Percentiles rank a stretch among this genome's conserved stretches.
Conservation (phyloP, 2,797 vertebrate genomes). For the Coccyzus lansbergi region DNA sequence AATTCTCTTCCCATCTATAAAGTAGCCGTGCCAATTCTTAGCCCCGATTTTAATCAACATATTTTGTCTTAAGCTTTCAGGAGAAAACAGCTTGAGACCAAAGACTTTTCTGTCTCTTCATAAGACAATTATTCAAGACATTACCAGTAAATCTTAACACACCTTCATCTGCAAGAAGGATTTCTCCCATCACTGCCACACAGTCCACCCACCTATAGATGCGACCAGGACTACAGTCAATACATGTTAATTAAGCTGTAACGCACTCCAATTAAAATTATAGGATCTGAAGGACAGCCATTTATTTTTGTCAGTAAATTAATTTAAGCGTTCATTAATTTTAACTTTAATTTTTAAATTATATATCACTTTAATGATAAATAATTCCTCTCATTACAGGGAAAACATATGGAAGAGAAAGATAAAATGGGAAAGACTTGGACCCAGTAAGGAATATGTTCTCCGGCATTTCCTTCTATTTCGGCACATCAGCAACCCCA, state of each 20-base stretch:
- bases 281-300: conserved; percentile 43
- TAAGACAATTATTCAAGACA: not conserved
- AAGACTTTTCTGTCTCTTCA: not conserved
- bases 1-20: conserved; percentile 7
- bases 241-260: conserved; percentile 56
- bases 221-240: conserved; percentile 7
- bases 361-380: conserved; percentile 56
- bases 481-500: not conserved
- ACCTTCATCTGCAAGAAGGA: not conserved
- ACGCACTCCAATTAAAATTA: conserved; percentile 50
- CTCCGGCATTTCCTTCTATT: not conserved
- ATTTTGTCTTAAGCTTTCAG: conserved; percentile 14
- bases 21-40: not conserved
- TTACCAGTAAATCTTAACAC: conserved; percentile 23
- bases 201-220: conserved; percentile 40
- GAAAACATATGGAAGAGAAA: conserved; percentile 59
- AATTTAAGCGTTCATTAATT: conserved; percentile 53
- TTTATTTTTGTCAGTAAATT: conserved; percentile 68
- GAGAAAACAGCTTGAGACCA: conserved; percentile 26
- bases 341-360: conserved; percentile 52
- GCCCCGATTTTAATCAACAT: conserved; percentile 23
- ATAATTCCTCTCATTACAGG: conserved; percentile 61
- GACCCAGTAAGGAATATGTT: not conserved
- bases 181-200: not conserved
- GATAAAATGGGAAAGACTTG: conserved; percentile 48